Conservation (phyloP, 2,888 invertebrate genomes). For the Mythimna ferrago region DNA sequence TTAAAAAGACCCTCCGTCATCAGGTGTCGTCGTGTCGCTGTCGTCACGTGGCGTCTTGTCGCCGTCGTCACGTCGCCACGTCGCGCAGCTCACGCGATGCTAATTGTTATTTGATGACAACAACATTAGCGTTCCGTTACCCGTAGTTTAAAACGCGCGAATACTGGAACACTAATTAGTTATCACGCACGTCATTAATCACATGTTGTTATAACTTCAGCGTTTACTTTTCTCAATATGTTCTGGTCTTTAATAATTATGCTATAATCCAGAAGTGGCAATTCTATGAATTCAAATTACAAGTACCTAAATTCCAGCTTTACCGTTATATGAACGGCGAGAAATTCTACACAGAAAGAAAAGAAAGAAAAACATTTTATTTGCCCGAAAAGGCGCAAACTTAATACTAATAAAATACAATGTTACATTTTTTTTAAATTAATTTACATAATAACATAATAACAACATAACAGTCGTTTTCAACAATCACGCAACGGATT, state of each 20-base stretch:
- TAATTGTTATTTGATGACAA: conserved; percentile 51
- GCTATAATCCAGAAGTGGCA: not conserved
- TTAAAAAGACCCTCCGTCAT: not conserved
- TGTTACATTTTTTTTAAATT: too few species aligned
- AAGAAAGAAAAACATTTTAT: too few species aligned
- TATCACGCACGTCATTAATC: conserved; percentile 30
- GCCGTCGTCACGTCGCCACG: not conserved
- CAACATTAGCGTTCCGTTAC: conserved; percentile 33
- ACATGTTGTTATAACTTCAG: not conserved
- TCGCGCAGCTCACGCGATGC: conserved; percentile 28
- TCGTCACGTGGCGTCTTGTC: not conserved
- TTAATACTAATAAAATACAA: too few species aligned
- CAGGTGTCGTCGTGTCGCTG: not conserved
- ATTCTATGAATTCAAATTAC: too few species aligned
- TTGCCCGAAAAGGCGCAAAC: too few species aligned
- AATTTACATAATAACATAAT: too few species aligned
- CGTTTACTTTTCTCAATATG: not conserved
- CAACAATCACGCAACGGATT: too few species aligned
- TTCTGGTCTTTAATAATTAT: not conserved
- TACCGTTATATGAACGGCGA: not conserved
- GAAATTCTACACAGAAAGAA: too few species aligned
- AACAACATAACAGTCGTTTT: too few species aligned
- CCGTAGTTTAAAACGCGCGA: conserved; percentile 37
- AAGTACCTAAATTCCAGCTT: too few species aligned
- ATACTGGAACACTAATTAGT: conserved; percentile 36